phyloP scores from a whole-genome alignment of 2,797 vertebrate species.

The Percopsis omiscomaycus region DNA sequence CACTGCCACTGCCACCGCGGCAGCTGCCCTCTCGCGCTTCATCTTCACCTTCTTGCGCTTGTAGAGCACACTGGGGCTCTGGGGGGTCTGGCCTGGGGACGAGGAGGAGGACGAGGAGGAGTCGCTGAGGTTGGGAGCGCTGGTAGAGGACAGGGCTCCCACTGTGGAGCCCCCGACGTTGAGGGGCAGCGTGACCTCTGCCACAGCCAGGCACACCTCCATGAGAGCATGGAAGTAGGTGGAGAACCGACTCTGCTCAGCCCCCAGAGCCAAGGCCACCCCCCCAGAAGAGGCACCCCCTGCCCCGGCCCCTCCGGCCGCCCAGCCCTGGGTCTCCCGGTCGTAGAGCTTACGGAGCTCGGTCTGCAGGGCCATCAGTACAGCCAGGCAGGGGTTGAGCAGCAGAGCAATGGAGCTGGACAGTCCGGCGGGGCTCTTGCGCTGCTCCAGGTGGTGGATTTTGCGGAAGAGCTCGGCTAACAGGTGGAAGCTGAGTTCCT shows the following conservation, averaged over 20 bases:
- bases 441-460: conserved; percentile 90
- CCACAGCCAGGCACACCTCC: conserved; percentile 94
- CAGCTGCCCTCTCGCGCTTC: conserved; percentile 86
- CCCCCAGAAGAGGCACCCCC: conserved; percentile 76
- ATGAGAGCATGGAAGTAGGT: conserved; percentile 96
- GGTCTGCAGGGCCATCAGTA: conserved; percentile 95
- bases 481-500: conserved; percentile 93
- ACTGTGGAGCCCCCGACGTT: conserved; percentile 86
- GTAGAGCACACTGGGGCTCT: conserved; percentile 94
- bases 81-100: conserved; percentile 94
- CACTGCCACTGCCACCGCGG: conserved; percentile 66
- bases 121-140: conserved; percentile 91
- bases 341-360: conserved; percentile 95
- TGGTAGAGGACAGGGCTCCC: conserved; percentile 84
- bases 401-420: conserved; percentile 93
- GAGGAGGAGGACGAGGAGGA: conserved; percentile 95
- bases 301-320: conserved; percentile 71
- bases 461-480: conserved; percentile 93
- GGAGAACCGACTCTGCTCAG: conserved; percentile 93
- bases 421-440: conserved; percentile 84
- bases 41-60: conserved; percentile 99
- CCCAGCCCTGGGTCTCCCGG: conserved; percentile 93
- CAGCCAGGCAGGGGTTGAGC: conserved; percentile 93
- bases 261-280: conserved; percentile 66
- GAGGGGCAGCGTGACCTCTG: conserved; percentile 93